These are phyloP conservation scores for Microhierax caerulescens DNA, from an alignment of 2,797 vertebrate species.

Conservation along the genomic window DNA sequence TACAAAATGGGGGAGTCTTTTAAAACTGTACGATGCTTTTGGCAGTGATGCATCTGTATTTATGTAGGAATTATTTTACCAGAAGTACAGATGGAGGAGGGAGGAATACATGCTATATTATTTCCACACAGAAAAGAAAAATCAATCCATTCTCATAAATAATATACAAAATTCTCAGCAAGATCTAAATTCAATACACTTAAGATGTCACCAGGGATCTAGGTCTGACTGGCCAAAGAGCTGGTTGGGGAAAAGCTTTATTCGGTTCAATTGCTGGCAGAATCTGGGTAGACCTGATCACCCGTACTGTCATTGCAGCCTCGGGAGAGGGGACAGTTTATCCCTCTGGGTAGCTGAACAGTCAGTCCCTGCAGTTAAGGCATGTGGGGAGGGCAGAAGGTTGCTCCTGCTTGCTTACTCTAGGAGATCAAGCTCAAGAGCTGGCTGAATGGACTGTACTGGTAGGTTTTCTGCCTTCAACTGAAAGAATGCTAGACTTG, in stretches of 20 bases:
- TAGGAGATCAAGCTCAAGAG: not conserved
- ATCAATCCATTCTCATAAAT: constrained; percentile 58
- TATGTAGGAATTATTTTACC: not conserved
- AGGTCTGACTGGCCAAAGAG: not conserved
- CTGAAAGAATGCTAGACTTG: not conserved
- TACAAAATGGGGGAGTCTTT: not conserved
- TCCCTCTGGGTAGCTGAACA: not conserved
- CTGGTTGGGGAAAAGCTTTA: not conserved
- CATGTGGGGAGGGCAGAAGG: not conserved
- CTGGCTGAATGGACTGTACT: too few species aligned
- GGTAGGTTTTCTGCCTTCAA: not conserved
- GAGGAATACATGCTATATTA: not conserved
- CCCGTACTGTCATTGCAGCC: not conserved
- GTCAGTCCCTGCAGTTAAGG: not conserved
- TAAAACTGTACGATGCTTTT: not conserved
- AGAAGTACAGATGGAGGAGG: not conserved
- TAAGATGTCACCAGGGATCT: constrained; percentile 5
- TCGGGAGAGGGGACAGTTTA: not conserved
- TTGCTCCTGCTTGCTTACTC: not conserved
- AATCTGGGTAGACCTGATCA: not conserved
- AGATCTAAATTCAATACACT: constrained; percentile 19
- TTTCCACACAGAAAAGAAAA: constrained; percentile 38
- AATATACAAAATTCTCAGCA: constrained; percentile 31
- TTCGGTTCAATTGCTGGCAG: not conserved
- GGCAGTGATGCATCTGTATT: not conserved